Base-by-base conservation (phyloP, 2,888 invertebrate genomes). In the Alloscopus bannaensis region DNA sequence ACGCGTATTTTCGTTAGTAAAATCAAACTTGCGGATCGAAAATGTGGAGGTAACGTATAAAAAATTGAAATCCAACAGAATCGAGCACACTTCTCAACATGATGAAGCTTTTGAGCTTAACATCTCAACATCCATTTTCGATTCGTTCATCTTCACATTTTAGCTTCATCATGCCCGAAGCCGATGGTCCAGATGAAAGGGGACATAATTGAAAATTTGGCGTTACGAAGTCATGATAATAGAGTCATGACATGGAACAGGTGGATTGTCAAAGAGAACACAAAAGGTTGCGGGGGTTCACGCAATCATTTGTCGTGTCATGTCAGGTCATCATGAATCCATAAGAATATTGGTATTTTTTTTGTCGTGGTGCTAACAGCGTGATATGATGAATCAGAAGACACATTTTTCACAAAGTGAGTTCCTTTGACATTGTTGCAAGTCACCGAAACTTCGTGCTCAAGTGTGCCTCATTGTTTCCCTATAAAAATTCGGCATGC, bases 331-430 rank as follows among this genome's bases (percentile, higher is more conserved):
- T 6, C 36, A 24, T n/a, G 52, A 26, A 31, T 29, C 62, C 8
- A 45, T 22, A 52, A 20, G 40, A 13, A 50, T 20, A 2, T 45
- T 45, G 73, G 65, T 65, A 73, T 73, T n/a, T n/a, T n/a, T n/a
- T n/a, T n/a, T 73, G 73, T 73, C 73, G 73, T 73, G 64, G 73
- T 73, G 73, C 73, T 73, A 73, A 73, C 73, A 73, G 64, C 73
- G 65, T 73, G 73, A 73, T 65, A 50, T 57, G 31, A 65, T 57
- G 31, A 64, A 29, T 57, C 55, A 64, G 71, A n/a, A 73, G 64
- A 55, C 22, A 73, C 42, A 64, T 45, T 26, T 40, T 52, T 52
- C 62, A 50, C 71, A 42, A 73, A 65, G 36, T 47, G n/a, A 47
- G 47, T 3, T n/a, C 31, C 18, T 42, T 60, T 65, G 55, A 65